A percentile compares a stretch with the other conserved stretches of the same genome.
phyloP scores from a whole-genome alignment of 2,113 vertebrate genomes.

The Fulica atra region DNA sequence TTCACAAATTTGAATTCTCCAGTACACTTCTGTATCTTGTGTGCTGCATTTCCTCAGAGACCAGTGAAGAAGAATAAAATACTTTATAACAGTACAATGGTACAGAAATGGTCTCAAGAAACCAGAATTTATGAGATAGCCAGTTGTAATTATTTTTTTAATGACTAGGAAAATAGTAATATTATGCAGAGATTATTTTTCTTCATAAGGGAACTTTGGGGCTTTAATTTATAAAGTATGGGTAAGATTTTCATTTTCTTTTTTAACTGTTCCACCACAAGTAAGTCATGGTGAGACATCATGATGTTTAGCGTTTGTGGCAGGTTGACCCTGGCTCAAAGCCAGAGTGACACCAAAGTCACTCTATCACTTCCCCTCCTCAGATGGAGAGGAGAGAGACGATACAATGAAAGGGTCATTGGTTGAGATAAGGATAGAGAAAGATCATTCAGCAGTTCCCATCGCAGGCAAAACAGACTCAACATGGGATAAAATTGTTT shows the following conservation, averaged over 20 bases:
- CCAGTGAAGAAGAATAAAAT: not conserved
- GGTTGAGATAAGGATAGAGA: too few species aligned
- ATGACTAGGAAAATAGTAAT: not conserved
- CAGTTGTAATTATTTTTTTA: not conserved
- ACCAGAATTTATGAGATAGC: not conserved
- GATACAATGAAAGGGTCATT: too few species aligned
- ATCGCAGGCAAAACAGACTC: too few species aligned
- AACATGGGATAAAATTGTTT: too few species aligned
- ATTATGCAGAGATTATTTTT: not conserved
- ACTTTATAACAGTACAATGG: not conserved
- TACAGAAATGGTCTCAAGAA: not conserved
- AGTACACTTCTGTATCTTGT: not conserved
- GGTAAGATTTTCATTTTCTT: not conserved
- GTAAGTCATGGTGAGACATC: not conserved
- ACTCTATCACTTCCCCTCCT: too few species aligned
- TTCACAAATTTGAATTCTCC: not conserved
- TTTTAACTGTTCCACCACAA: not conserved
- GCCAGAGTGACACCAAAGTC: too few species aligned
- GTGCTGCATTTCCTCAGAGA: not conserved
- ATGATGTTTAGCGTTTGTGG: not conserved
- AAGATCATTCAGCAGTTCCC: too few species aligned
- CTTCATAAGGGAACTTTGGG: fast-evolving
- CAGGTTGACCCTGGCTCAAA: too few species aligned
- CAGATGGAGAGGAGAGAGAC: too few species aligned
- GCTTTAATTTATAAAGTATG: not conserved